Percentiles rank a stretch among this genome's conserved stretches.
Conservation (phyloP, 1,140 invertebrate genomes). For the Lasioglossum baleicum region DNA sequence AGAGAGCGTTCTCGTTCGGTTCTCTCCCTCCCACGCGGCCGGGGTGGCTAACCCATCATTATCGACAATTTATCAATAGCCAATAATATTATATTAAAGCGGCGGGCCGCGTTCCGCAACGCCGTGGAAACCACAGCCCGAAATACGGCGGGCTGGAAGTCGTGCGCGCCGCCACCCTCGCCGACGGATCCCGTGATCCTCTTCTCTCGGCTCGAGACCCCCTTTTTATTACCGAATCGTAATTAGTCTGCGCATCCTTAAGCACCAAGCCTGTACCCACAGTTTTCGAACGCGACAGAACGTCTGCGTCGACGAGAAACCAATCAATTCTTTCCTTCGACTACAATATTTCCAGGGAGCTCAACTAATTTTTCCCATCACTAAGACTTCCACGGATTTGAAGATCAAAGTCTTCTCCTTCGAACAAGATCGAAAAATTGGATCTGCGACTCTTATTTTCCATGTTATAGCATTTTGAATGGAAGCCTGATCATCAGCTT, state of each 20-base stretch:
- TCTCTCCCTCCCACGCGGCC: slow-evolving; percentile 57
- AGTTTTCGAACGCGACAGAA: too few species aligned
- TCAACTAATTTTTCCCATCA: too few species aligned
- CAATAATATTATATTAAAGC: slow-evolving; percentile 81
- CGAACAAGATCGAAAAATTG: too few species aligned
- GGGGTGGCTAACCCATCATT: slow-evolving; percentile 76
- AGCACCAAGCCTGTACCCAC: too few species aligned
- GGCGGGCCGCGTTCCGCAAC: slow-evolving; percentile 62
- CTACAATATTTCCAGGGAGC: too few species aligned
- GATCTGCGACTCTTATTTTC: too few species aligned
- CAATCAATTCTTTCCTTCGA: too few species aligned
- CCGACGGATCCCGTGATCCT: neutral
- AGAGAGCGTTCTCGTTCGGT: slow-evolving; percentile 23
- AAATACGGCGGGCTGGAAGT: slow-evolving; percentile 42
- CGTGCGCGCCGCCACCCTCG: neutral
- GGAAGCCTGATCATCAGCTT: too few species aligned
- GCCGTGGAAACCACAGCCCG: slow-evolving; percentile 63
- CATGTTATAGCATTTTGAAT: too few species aligned
- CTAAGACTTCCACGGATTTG: too few species aligned
- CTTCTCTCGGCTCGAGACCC: slow-evolving; percentile 12
- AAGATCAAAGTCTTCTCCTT: too few species aligned
- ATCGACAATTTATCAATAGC: slow-evolving; percentile 81
- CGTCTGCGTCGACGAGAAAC: too few species aligned
- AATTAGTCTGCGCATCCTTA: slow-evolving; percentile 50
- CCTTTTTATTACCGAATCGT: slow-evolving; percentile 55